Percentiles rank a stretch among this genome's conserved stretches.
phyloP scores from a whole-genome alignment of 2,888 invertebrate species.

The Ennomos fuscantarius region DNA sequence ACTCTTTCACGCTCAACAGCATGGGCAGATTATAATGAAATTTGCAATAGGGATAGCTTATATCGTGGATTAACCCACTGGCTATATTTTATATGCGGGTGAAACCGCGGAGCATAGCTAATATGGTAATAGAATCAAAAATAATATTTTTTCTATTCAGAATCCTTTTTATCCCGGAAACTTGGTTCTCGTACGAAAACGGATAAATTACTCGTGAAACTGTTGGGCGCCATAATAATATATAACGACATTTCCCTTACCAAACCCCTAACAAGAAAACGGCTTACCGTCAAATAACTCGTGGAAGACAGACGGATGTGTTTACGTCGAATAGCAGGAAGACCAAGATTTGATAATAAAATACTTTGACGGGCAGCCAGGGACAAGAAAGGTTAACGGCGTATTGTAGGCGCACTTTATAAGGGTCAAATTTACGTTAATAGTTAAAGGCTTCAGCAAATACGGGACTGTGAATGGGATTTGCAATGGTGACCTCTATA shows the following conservation, averaged over 20 bases:
- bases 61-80: too few relatives aligned
- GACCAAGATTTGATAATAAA: constrained; percentile 28
- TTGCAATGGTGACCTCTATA: constrained; percentile 29
- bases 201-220: too few relatives aligned
- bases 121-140: too few relatives aligned
- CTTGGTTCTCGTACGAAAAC: too few relatives aligned
- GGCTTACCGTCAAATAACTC: constrained; percentile 13
- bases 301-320: constrained; percentile 20
- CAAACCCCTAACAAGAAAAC: constrained; percentile 6
- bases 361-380: constrained; percentile 19
- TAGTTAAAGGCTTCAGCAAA: constrained; percentile 44
- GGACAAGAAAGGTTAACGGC: constrained; percentile 38
- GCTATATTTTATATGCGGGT: too few relatives aligned
- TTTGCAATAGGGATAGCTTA: too few relatives aligned
- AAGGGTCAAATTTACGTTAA: constrained; percentile 47
- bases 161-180: too few relatives aligned
- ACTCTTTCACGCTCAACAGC: too few relatives aligned
- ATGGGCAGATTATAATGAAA: too few relatives aligned
- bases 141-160: too few relatives aligned
- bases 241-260: constrained; percentile 3
- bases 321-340: constrained; percentile 11
- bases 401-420: constrained; percentile 50
- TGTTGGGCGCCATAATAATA: too few relatives aligned
- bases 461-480: constrained; percentile 24
- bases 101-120: too few relatives aligned